Base-by-base conservation (phyloP, 2,888 invertebrate genomes). In the Caenorhabditis macrosperma region DNA sequence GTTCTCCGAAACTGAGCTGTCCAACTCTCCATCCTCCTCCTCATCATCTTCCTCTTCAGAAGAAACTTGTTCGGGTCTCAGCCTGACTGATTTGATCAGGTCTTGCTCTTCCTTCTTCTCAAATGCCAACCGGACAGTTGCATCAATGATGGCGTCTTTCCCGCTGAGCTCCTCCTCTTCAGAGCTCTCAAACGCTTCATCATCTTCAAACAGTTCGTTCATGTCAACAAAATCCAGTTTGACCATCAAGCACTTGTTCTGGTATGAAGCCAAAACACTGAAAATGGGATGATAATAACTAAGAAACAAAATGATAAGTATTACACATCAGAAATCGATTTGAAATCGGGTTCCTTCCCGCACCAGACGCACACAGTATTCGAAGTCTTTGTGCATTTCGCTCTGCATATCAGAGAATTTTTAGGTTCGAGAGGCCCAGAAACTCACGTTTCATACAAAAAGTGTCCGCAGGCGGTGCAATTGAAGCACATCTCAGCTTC, bases 331-430 rank as follows among this genome's bases (percentile, higher is more conserved):
- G 74, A 59, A 24, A 74, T 57, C 3, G 17, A n/a, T 0, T 33
- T 26, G 20, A 64, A 59, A 26, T 64, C 30, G 10, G 74, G 74
- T 22, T 64, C 64, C 20, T 48, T 44, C 50, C 82, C 77, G 44
- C 86, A 87, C 86, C 85, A 87, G 24, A 82, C 85, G 69, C 86
- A 87, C 1, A 82, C 68, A 2, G 85, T 86, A 57, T 87, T 86
- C 3, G 38, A 50, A 28, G 61, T 50, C 9, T 28, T 17, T 1
- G 78, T 28, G 54, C 86, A 87, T 48, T 64, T 61, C 22, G 66
- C 63, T n/a, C 82, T 82, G 3, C 2, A 44, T 2, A 44, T 17
- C n/a, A 44, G 10, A 12, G 12, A 38, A 3, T n/a, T 44, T 17
- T 44, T 44, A 17, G 44, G 5, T 17, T n/a, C 38, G n/a, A 20